Evolutionary conservation across 2,888 invertebrate species (phyloP), one percentile per base, ranked within the genome.

Genomic region (Brachynemurus nebulosus): DNA sequence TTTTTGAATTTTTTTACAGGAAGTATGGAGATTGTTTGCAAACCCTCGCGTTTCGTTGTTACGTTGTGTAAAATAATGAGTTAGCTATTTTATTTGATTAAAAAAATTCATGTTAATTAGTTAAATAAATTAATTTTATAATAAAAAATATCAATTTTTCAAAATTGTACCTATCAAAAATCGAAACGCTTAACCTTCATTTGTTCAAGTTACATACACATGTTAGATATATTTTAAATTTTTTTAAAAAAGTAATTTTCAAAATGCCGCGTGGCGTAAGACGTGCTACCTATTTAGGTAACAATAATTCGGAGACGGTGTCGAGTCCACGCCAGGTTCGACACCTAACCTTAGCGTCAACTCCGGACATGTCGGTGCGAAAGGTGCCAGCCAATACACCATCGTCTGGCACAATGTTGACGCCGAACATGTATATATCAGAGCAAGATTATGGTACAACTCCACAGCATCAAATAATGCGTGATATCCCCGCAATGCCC

Each of bases 371-470:
- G 64, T 67, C 63, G 63, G 68, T 64, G 53, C 68, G 66, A 60
- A 70, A 68, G 52, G 63, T 68, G 52, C 57, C 68, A 55, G 67
- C 67, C 44, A 68, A 68, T 57, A 46, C 47, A 34, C 69, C 69
- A 62, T 69, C 69, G 51, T 64, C 66, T 57, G 69, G 70, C 60
- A 65, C 70, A 54, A 60, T 62, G 48, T 67, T 73, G 56, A 70
- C 72, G 14, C 71, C 73, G 17, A 80, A 78, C 66, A 81, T 80
- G 53, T 86, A 88, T 66, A 72, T 88, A 56, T 72, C 85, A 55
- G 88, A 89, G 65, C 88, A 89, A 61, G 86, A 85, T 54, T 89
- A 89, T 68, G 86, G 86, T 53, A 83, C 82, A 57, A 84, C 85
- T 51, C 82, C 85, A 49, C 76, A 79, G 59, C 75, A 75, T 56